phyloP scores from a whole-genome alignment of 2,113 vertebrate species.

The Galbula dea region DNA sequence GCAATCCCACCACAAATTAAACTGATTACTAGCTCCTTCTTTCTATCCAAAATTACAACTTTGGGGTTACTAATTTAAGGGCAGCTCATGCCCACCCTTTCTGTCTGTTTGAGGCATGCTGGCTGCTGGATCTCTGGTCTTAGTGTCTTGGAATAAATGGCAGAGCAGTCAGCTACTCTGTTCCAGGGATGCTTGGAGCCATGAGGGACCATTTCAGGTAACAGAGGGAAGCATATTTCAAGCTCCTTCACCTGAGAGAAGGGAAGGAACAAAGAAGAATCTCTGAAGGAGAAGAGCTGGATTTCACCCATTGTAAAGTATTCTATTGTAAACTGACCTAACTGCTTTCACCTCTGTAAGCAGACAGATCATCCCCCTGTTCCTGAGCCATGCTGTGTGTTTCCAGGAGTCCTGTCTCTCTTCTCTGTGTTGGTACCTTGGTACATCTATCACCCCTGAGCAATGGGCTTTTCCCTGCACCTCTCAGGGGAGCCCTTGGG shows the following conservation, averaged over 20 bases:
- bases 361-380: neutral
- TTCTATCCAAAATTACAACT: neutral
- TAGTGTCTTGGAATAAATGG: neutral
- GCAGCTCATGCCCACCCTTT: neutral
- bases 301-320: neutral
- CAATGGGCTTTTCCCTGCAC: neutral
- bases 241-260: neutral
- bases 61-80: neutral
- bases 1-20: neutral
- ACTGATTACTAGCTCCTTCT: neutral
- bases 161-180: neutral
- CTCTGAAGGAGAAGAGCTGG: neutral
- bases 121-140: neutral
- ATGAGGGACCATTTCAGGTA: neutral
- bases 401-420: neutral
- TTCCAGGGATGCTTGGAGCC: neutral
- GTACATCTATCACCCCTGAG: neutral
- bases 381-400: neutral
- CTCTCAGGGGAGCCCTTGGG: fast-evolving
- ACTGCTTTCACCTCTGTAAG: neutral
- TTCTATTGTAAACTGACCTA: neutral
- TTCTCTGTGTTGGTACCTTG: fast-evolving
- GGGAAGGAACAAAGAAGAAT: neutral
- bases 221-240: neutral
- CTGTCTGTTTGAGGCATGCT: neutral